Conservation (phyloP, 2,888 invertebrate species). For the Conchocele bisecta region DNA sequence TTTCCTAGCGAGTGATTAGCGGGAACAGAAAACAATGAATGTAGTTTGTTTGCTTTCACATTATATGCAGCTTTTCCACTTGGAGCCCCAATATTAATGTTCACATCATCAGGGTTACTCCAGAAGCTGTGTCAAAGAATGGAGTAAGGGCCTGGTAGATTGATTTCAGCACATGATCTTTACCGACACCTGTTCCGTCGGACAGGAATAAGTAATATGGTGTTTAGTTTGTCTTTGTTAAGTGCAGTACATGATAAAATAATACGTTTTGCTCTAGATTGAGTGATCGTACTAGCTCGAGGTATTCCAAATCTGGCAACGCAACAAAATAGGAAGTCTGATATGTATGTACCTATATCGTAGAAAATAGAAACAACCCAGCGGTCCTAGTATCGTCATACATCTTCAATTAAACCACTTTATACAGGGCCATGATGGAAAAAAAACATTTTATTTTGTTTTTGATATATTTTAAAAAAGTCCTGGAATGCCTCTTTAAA, state of each 20-base stretch:
- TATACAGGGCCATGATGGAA: too few relatives aligned
- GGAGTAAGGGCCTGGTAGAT: conserved; percentile 11
- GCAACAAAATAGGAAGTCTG: too few relatives aligned
- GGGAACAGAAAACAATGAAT: conserved; percentile 23
- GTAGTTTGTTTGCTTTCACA: conserved; percentile 23
- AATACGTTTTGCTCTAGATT: conserved; percentile 22
- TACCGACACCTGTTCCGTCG: conserved; percentile 26
- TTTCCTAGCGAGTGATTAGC: too few relatives aligned
- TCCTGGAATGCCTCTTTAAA: too few relatives aligned
- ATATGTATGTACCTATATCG: too few relatives aligned
- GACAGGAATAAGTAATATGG: conserved; percentile 11
- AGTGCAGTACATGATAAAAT: too few relatives aligned
- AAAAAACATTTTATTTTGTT: too few relatives aligned
- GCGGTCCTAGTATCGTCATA: too few relatives aligned
- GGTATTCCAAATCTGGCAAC: too few relatives aligned
- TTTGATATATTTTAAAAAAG: too few relatives aligned
- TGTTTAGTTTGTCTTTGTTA: neutral
- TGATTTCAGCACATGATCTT: conserved; percentile 8
- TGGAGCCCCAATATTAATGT: conserved; percentile 18
- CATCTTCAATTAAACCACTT: too few relatives aligned
- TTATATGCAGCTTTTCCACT: conserved; percentile 32
- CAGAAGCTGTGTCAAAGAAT: conserved; percentile 11
- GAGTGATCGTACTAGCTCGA: neutral
- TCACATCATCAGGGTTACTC: conserved; percentile 27
- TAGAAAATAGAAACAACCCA: too few relatives aligned